Evolutionary conservation across 2,113 vertebrate genomes (phyloP).

Genomic region (Actenoides hombroni): DNA sequence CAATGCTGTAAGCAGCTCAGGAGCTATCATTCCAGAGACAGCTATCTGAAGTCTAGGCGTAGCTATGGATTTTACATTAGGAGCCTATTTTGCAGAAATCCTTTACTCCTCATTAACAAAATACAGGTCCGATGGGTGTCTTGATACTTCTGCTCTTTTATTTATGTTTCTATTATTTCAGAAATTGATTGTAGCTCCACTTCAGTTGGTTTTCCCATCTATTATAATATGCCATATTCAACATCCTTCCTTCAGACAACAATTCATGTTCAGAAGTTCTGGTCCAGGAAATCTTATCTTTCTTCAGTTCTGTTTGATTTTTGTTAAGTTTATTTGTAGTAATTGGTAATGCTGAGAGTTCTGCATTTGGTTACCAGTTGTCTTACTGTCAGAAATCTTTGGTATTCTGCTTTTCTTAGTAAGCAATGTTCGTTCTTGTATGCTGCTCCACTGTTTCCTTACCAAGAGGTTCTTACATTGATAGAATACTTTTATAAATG

Average conservation of each 20-base stretch:
- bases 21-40: slow-evolving; percentile 1
- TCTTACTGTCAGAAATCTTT: not conserved
- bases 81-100: slow-evolving; percentile 42
- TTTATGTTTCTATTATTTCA: slow-evolving; percentile 47
- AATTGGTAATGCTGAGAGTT: not conserved
- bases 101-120: slow-evolving; percentile 65
- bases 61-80: slow-evolving; percentile 67
- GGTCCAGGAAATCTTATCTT: not conserved
- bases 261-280: slow-evolving; percentile 25
- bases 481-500: not conserved
- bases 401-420: not conserved
- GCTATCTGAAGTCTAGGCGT: slow-evolving; percentile 7
- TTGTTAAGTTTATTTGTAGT: not conserved
- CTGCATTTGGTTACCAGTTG: not conserved
- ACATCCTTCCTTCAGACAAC: not conserved
- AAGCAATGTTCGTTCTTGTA: not conserved
- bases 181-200: slow-evolving; percentile 39
- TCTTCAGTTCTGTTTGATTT: not conserved
- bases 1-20: not conserved
- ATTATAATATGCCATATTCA: not conserved
- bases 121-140: not conserved
- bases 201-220: slow-evolving; percentile 11
- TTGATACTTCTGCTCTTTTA: not conserved
- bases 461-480: not conserved
- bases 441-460: not conserved